Conservation (phyloP, 2,113 vertebrate genomes). For the Galemys pyrenaicus region DNA sequence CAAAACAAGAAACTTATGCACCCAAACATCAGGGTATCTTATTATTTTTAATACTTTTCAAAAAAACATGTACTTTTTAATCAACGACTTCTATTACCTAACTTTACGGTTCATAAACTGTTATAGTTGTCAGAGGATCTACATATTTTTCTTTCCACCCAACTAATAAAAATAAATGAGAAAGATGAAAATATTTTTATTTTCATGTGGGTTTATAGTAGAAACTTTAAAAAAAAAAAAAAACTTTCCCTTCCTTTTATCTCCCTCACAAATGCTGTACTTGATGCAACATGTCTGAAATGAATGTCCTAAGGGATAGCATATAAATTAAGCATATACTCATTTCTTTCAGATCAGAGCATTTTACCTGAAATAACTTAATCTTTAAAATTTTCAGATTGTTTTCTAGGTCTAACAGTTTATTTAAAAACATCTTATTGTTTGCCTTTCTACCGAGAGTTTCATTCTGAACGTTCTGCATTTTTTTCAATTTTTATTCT, state of each 20-base stretch:
- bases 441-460: background rate
- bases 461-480: background rate
- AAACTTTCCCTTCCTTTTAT: background rate
- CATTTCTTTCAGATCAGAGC: slow-evolving; percentile 36
- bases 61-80: slow-evolving; percentile 70
- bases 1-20: slow-evolving; percentile 47
- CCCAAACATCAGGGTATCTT: slow-evolving; percentile 62
- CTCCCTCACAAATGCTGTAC: background rate
- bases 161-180: slow-evolving; percentile 73
- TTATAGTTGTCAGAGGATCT: slow-evolving; percentile 59
- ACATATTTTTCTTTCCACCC: slow-evolving; percentile 40
- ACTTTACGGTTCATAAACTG: slow-evolving; percentile 71
- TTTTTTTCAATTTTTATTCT: background rate
- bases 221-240: slow-evolving; percentile 7
- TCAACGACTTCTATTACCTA: slow-evolving; percentile 73
- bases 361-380: background rate
- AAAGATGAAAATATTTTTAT: slow-evolving; percentile 56
- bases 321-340: background rate
- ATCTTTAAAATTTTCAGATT: background rate
- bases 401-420: background rate
- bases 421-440: background rate
- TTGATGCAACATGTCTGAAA: background rate
- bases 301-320: background rate
- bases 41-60: slow-evolving; percentile 69
- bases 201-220: slow-evolving; percentile 10